Base-by-base conservation (phyloP, 2,797 vertebrate species). In the Catharus ustulatus region DNA sequence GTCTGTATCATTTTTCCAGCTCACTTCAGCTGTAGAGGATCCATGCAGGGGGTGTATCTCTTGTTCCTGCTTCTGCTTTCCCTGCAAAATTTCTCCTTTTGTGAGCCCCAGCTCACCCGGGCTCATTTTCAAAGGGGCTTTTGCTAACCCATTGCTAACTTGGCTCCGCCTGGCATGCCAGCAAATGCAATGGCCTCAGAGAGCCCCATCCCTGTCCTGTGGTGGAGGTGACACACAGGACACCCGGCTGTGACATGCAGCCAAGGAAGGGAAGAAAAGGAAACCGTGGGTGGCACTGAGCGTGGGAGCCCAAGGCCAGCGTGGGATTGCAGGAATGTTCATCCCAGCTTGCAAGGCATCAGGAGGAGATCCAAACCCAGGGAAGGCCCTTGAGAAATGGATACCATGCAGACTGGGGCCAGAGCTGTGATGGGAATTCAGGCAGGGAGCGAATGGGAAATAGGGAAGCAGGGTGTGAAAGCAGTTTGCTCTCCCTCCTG, bases 361-460 rank as follows among this genome's bases (percentile, higher is more conserved):
- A 42, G 69, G 61, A 87, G 57, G 52, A 77, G 68, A 92, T 93
- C 87, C 92, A 91, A 93, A 93, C 46, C 62, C 67, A 67, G 55
- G 62, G 34, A 81, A 75, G 43, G 73, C 73, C 82, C 68, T 87
- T 51, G 79, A 87, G 84, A 68, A 40, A 86, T 21, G 89, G 73
- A 21, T 57, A 58, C 51, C 32, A 36, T 1, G 9, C 1, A 0
- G 45, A 3, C 54, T 72, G 57, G 20, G 62, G 66, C 77, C 89
- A 75, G 64, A 49, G 48, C 42, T 45, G 36, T 36, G 86, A 52
- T 93, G 76, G 87, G 84, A 84, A 76, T 40, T 23, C 32, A 57
- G 87, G 42, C 87, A 66, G 52, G 64, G 55, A 94, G 45, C 20
- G 30, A 86, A 46, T 0, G 36, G 84, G 59, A 90, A 63, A 30